A percentile compares a stretch with the other conserved stretches of the same genome.
phyloP scores from a whole-genome alignment of 2,888 invertebrate genomes.

The Chrysina gloriosa region DNA sequence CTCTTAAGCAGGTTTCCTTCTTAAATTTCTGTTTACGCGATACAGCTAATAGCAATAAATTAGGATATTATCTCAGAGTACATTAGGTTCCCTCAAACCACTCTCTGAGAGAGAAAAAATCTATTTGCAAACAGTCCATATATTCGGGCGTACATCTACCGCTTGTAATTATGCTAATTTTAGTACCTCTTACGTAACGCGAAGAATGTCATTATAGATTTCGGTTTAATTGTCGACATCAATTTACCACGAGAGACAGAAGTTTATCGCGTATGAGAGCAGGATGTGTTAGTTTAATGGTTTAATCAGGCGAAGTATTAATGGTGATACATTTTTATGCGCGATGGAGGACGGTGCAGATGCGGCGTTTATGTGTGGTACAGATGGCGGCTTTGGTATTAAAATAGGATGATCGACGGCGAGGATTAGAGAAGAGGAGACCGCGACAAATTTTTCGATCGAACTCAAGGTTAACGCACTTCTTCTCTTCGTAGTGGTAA shows the following conservation, averaged over 20 bases:
- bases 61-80: too few species aligned
- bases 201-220: conserved; percentile 19
- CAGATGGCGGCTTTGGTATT: neutral
- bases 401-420: neutral
- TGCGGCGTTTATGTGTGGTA: neutral
- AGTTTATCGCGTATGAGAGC: conserved; percentile 11
- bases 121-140: neutral
- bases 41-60: too few species aligned
- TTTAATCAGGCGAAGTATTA: conserved; percentile 31
- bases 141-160: neutral
- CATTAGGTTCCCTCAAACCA: too few species aligned
- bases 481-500: too few species aligned
- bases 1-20: too few species aligned
- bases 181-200: neutral
- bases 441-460: too few species aligned
- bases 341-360: neutral
- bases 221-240: conserved; percentile 19
- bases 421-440: neutral
- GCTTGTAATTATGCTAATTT: neutral
- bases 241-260: conserved; percentile 17
- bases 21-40: too few species aligned
- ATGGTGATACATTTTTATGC: conserved; percentile 16
- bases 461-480: too few species aligned
- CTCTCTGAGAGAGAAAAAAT: neutral
- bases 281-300: conserved; percentile 29